phyloP scores from a whole-genome alignment of 2,797 vertebrate genomes.

The Hippocampus kuda region DNA sequence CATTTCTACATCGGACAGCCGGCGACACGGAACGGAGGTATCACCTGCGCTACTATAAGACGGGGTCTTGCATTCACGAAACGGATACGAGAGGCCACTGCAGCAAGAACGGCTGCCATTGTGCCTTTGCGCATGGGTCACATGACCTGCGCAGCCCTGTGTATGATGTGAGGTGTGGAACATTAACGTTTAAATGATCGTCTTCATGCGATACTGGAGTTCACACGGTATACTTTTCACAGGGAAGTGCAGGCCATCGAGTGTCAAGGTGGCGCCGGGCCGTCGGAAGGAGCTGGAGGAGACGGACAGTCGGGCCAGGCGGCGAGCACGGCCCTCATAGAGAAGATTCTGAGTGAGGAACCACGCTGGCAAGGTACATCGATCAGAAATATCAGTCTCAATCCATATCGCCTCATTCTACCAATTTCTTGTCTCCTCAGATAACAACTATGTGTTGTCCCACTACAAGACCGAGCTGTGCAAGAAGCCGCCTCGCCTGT shows the following conservation, averaged over 20 bases:
- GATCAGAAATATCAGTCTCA: not conserved
- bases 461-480: constrained; percentile 98
- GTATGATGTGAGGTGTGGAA: constrained; percentile 85
- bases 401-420: not conserved
- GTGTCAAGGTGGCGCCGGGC: constrained; percentile 80
- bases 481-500: constrained; percentile 94
- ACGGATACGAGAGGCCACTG: constrained; percentile 96
- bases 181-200: not conserved
- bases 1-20: constrained; percentile 91
- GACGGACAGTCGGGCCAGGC: constrained; percentile 91
- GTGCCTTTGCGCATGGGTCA: constrained; percentile 93
- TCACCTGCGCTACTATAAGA: constrained; percentile 96
- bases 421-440: constrained; percentile 48
- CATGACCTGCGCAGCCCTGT: constrained; percentile 93
- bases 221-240: constrained; percentile 5
- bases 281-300: constrained; percentile 76
- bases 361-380: constrained; percentile 91
- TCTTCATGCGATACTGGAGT: not conserved
- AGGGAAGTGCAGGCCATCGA: constrained; percentile 97
- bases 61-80: constrained; percentile 96
- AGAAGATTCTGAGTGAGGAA: constrained; percentile 92
- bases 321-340: constrained; percentile 95
- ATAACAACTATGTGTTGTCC: constrained; percentile 89
- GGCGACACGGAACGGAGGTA: constrained; percentile 96
- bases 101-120: constrained; percentile 95